These are phyloP conservation scores for Drosophila nigrodunni DNA, from an alignment of 1,140 invertebrate species.

Conservation along the genomic window DNA sequence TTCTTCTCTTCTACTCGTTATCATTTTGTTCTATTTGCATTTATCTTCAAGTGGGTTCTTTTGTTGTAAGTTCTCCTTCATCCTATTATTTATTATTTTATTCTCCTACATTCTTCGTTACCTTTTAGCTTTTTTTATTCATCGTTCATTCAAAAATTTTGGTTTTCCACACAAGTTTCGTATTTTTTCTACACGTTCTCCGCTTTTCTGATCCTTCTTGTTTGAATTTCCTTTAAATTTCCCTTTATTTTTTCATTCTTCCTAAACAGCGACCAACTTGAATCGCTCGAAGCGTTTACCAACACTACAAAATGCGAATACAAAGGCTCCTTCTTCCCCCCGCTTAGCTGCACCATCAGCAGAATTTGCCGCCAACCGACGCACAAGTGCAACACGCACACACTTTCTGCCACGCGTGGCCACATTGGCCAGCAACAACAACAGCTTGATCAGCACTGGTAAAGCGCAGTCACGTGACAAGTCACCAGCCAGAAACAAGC, in stretches of 20 bases:
- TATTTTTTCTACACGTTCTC: too few relatives aligned
- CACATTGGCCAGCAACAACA: conserved; percentile 13
- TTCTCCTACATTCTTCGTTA: too few relatives aligned
- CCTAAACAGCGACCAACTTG: background rate
- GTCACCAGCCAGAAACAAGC: conserved; percentile 5
- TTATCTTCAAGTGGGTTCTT: too few relatives aligned
- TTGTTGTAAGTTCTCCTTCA: too few relatives aligned
- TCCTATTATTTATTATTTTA: too few relatives aligned
- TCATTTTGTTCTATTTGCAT: too few relatives aligned
- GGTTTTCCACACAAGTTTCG: too few relatives aligned
- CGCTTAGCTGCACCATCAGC: background rate
- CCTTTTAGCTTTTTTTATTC: too few relatives aligned
- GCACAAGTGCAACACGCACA: background rate
- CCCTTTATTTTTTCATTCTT: background rate
- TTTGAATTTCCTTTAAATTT: background rate
- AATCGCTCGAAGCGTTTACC: conserved; percentile 19
- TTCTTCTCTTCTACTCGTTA: too few relatives aligned
- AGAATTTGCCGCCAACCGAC: background rate
- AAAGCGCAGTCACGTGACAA: background rate
- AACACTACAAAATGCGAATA: background rate
- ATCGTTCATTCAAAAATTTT: too few relatives aligned
- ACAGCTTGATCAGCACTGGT: background rate
- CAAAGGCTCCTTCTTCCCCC: background rate
- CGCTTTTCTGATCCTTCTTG: too few relatives aligned
- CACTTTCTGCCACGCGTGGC: conserved; percentile 52